Percentiles rank a stretch among this genome's conserved stretches.
Conservation (phyloP, 2,888 invertebrate genomes). For the Melikaiella ostensackeni region DNA sequence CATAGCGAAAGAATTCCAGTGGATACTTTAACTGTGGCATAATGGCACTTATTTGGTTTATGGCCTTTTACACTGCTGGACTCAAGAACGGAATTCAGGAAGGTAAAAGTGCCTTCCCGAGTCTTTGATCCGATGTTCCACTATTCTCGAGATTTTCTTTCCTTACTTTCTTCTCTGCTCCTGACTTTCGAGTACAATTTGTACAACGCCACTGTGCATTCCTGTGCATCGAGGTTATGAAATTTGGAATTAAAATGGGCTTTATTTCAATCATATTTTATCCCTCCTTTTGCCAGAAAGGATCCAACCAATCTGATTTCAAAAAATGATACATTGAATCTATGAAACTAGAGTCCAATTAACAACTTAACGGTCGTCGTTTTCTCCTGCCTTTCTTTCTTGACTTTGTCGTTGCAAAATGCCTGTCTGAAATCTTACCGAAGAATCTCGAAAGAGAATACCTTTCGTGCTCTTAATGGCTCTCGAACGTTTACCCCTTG, state of each 20-base stretch:
- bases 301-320: not conserved
- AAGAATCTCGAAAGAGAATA: conserved; percentile 59
- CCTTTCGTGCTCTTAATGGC: conserved; percentile 60
- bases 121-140: not conserved
- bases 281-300: not conserved
- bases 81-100: not conserved
- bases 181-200: not conserved
- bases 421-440: conserved; percentile 57
- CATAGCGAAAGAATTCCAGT: not conserved
- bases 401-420: conserved; percentile 57
- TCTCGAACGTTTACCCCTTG: conserved; percentile 59
- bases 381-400: conserved; percentile 47
- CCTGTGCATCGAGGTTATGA: not conserved
- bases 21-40: conserved; percentile 1
- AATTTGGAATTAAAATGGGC: not conserved
- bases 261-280: not conserved
- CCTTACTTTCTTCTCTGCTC: not conserved
- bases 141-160: not conserved
- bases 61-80: not conserved
- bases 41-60: conserved; percentile 29
- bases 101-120: not conserved
- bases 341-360: conserved; percentile 47
- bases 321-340: no score
- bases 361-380: conserved; percentile 52
- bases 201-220: not conserved